Evolutionary conservation across 2,113 vertebrate genomes (phyloP).

Genomic region (Catharus minimus): DNA sequence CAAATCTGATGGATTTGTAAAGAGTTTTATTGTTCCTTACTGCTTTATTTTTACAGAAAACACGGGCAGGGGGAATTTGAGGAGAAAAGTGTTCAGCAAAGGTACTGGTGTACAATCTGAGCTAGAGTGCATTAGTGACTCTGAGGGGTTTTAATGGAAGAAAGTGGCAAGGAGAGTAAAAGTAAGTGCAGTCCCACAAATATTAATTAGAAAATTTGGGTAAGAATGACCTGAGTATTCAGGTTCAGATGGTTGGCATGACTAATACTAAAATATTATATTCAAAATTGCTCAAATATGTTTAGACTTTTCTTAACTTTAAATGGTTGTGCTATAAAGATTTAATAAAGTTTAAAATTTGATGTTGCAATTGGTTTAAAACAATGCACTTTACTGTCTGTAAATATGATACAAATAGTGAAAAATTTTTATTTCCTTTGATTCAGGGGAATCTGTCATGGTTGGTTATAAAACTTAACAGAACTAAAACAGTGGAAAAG

Average conservation of each 20-base stretch:
- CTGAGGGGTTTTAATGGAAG: not conserved
- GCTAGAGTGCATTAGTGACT: not conserved
- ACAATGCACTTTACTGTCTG: not conserved
- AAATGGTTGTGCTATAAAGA: not conserved
- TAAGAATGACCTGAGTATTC: not conserved
- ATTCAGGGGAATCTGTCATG: accelerated
- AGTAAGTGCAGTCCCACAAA: not conserved
- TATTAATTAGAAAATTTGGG: not conserved
- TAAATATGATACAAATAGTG: not conserved
- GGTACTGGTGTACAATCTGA: not conserved
- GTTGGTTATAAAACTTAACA: not conserved
- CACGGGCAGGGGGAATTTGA: not conserved
- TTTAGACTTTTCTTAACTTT: not conserved
- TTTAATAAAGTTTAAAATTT: not conserved
- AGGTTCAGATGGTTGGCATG: not conserved
- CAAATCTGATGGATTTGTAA: not conserved
- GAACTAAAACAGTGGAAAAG: not conserved
- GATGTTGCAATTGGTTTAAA: not conserved
- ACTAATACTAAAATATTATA: not conserved
- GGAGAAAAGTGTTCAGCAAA: not conserved
- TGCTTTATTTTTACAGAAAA: conserved; percentile 47
- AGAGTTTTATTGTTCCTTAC: not conserved
- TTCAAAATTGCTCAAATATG: not conserved
- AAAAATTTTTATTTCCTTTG: not conserved
- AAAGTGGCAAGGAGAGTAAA: not conserved